A percentile compares a stretch with the other conserved stretches of the same genome.
Conservation (phyloP, 64 coral and sea anemone genomes). For the Porites australiensis region DNA sequence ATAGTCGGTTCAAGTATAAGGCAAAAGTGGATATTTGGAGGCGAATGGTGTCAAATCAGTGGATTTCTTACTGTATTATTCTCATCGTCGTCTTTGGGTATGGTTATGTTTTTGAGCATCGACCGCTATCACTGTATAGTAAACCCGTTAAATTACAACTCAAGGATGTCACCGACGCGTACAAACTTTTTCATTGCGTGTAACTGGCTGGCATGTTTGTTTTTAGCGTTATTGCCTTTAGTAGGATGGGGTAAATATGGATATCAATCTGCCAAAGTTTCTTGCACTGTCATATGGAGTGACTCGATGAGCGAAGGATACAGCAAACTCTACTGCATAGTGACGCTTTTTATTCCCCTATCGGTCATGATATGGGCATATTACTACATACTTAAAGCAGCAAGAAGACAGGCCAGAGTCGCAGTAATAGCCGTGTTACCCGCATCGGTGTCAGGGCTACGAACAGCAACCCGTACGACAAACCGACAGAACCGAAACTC, state of each 20-base stretch:
- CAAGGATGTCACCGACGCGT: conserved; percentile 82
- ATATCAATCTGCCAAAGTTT: conserved; percentile 73
- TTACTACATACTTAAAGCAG: conserved; percentile 90
- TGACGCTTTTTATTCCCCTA: conserved; percentile 72
- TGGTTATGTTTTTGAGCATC: conserved; percentile 86
- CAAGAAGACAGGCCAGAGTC: conserved; percentile 81
- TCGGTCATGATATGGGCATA: conserved; percentile 79
- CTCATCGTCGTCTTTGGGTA: conserved; percentile 70
- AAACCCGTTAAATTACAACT: conserved; percentile 81
- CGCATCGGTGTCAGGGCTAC: conserved; percentile 27
- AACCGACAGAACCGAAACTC: conserved; percentile 65
- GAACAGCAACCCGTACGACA: background rate
- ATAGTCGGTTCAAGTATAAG: conserved; percentile 73
- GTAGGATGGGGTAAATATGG: conserved; percentile 96
- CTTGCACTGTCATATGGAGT: conserved; percentile 92
- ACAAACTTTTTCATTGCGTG: conserved; percentile 68
- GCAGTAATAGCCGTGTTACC: conserved; percentile 71
- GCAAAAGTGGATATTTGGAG: conserved; percentile 77
- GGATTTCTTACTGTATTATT: conserved; percentile 87
- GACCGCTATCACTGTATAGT: conserved; percentile 97
- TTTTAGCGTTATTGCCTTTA: conserved; percentile 84
- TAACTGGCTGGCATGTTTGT: conserved; percentile 80
- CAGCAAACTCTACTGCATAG: conserved; percentile 74
- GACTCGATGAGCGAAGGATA: conserved; percentile 81
- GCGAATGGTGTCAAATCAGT: conserved; percentile 76